Evolutionary conservation across 92 coral and sea anemone genomes (phyloP).

Genomic region (Phenganax marumi): DNA sequence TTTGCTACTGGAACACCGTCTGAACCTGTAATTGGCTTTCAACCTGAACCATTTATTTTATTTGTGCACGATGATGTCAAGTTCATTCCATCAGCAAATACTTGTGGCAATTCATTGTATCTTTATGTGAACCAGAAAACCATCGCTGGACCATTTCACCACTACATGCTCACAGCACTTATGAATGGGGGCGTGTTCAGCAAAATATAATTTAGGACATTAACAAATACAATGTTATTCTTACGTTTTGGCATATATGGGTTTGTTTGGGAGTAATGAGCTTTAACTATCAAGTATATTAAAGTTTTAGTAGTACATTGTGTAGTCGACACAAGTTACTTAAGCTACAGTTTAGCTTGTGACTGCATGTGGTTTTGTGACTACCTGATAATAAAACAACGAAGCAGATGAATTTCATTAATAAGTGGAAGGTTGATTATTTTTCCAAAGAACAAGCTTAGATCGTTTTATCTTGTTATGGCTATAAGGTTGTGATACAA

Average conservation of each 20-base stretch:
- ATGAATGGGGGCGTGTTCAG: conserved; percentile 55
- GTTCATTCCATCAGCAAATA: conserved; percentile 58
- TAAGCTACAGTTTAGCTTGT: too few species aligned
- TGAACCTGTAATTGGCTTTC: conserved; percentile 59
- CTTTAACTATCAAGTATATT: too few species aligned
- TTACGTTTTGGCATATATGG: neutral
- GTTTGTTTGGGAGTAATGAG: too few species aligned
- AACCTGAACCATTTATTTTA: conserved; percentile 52
- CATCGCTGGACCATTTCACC: conserved; percentile 46
- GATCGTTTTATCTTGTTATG: conserved; percentile 3
- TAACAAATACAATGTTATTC: neutral
- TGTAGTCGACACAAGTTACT: too few species aligned
- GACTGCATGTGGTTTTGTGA: neutral
- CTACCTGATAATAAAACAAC: neutral
- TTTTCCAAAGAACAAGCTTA: too few species aligned
- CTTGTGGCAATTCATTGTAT: conserved; percentile 56
- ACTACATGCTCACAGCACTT: conserved; percentile 50
- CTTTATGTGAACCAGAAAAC: conserved; percentile 49
- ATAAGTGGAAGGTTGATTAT: neutral
- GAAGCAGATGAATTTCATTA: neutral
- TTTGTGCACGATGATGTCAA: conserved; percentile 60
- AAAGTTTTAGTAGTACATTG: too few species aligned
- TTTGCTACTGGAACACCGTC: conserved; percentile 60
- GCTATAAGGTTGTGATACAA: neutral
- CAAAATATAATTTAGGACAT: conserved; percentile 25